Conservation (phyloP, 2,113 vertebrate genomes). For the Suncus etruscus region DNA sequence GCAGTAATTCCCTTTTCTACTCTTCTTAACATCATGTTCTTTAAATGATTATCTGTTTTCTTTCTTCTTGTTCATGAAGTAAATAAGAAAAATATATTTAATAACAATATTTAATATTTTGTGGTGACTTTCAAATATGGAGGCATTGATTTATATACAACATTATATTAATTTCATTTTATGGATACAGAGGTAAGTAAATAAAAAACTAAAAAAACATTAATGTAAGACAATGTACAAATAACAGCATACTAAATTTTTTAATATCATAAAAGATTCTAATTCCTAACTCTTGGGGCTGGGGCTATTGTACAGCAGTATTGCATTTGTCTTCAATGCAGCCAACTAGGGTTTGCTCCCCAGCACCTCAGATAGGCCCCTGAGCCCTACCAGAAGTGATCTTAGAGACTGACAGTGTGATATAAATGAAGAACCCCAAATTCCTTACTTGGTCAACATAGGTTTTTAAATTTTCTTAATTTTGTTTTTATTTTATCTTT, state of each 20-base stretch:
- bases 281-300: background rate
- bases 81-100: background rate
- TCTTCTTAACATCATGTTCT: background rate
- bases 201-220: slow-evolving; percentile 19
- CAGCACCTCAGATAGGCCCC: no score
- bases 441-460: background rate
- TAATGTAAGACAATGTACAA: background rate
- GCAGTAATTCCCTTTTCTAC: background rate
- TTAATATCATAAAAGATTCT: background rate
- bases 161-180: background rate
- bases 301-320: no score
- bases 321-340: no score
- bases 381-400: no score
- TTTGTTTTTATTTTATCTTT: no score
- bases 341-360: no score
- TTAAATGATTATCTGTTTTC: background rate
- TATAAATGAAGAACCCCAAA: background rate
- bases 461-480: no score
- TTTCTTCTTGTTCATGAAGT: background rate
- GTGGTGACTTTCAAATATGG: slow-evolving; percentile 14
- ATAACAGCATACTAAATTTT: background rate
- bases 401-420: no score
- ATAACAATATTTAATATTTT: slow-evolving; percentile 25
- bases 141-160: background rate
- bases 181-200: background rate